Percentiles rank a stretch among this genome's conserved stretches.
Evolutionary conservation across 2,113 vertebrate genomes (phyloP).

Genomic region (Budorcas taxicolor): DNA sequence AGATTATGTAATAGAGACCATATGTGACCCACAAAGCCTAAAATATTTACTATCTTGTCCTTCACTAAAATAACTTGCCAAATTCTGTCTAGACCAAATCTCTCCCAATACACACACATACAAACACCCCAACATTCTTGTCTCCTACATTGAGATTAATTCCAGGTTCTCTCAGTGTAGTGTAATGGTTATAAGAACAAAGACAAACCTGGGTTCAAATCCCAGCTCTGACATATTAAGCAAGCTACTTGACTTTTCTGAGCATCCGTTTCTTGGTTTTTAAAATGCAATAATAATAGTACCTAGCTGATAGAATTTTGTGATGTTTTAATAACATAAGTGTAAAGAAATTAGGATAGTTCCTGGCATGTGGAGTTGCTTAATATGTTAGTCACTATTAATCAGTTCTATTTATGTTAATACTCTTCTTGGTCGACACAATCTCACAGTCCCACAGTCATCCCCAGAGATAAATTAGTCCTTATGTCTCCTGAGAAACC

Average conservation of each 20-base stretch:
- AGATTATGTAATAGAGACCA: background rate
- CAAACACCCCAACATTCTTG: background rate
- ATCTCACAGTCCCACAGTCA: background rate
- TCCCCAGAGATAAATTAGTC: background rate
- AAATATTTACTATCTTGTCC: background rate
- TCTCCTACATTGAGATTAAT: background rate
- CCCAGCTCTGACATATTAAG: background rate
- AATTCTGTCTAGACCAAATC: background rate
- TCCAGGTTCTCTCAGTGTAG: background rate
- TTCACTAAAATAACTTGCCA: background rate
- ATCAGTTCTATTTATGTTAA: background rate
- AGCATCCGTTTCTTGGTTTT: background rate
- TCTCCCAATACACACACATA: background rate
- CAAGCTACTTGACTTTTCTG: background rate
- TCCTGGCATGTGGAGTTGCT: background rate
- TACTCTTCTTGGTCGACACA: background rate
- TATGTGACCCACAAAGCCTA: background rate
- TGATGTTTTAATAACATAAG: background rate
- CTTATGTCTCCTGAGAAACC: background rate
- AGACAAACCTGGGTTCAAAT: background rate
- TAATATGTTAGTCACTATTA: background rate
- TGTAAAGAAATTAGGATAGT: background rate
- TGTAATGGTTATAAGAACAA: background rate
- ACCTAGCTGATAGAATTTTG: background rate
- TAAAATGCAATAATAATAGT: background rate